phyloP scores from a whole-genome alignment of 1,140 invertebrate genomes.

The Varroa destructor region DNA sequence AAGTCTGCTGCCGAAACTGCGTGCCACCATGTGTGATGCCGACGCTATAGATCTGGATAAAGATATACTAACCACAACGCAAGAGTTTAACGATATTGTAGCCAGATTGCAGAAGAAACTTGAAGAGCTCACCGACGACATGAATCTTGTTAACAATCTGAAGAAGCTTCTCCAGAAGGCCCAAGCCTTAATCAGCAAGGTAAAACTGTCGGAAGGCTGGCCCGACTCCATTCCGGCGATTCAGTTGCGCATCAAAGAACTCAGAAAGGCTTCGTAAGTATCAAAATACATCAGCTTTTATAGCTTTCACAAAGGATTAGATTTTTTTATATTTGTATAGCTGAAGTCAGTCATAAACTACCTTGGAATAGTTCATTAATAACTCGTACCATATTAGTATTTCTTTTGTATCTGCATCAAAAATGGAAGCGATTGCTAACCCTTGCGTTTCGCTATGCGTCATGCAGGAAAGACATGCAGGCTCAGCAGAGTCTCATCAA shows the following conservation, averaged over 20 bases:
- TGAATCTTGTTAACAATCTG: conserved; percentile 25
- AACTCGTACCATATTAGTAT: too few relatives aligned
- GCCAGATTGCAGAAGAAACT: conserved; percentile 19
- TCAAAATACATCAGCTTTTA: too few relatives aligned
- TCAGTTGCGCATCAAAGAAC: conserved; percentile 19
- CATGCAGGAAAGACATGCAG: conserved; percentile 38
- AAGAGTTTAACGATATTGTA: conserved; percentile 10
- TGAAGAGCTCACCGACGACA: conserved; percentile 7
- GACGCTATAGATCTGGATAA: conserved; percentile 15
- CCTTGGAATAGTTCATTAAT: too few relatives aligned
- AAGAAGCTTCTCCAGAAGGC: conserved; percentile 27
- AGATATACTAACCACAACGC: background rate
- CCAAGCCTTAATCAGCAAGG: conserved; percentile 23
- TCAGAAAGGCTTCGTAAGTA: conserved; percentile 26
- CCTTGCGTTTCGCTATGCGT: too few relatives aligned
- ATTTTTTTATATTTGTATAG: too few relatives aligned
- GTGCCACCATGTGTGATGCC: conserved; percentile 8
- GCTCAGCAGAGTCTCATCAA: conserved; percentile 51
- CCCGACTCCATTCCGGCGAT: conserved; percentile 21
- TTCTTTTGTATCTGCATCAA: too few relatives aligned
- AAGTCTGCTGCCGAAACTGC: conserved; percentile 18
- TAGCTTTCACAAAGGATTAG: too few relatives aligned
- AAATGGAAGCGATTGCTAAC: too few relatives aligned
- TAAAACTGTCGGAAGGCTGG: conserved; percentile 19
- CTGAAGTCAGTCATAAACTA: too few relatives aligned